Conservation (phyloP, 2,888 invertebrate genomes). For the Drosophila hamatofila region DNA sequence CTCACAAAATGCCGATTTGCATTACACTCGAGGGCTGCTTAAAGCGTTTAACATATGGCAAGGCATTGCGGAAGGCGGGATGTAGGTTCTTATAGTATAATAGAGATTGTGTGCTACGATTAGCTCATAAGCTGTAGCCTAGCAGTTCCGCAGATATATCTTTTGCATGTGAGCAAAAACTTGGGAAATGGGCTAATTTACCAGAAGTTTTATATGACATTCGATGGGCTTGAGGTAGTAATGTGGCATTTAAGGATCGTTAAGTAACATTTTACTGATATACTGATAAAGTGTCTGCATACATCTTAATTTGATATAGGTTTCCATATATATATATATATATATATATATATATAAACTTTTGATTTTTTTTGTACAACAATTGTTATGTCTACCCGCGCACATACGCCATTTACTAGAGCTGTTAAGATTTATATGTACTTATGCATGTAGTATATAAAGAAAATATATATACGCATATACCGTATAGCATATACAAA, state of each 20-base stretch:
- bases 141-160: background rate
- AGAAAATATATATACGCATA: constrained; percentile 25
- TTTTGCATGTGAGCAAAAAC: background rate
- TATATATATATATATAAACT: too few relatives aligned
- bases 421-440: constrained; percentile 39
- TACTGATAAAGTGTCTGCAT: background rate
- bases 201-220: background rate
- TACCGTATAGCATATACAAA: constrained; percentile 63
- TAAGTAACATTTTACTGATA: background rate
- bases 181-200: background rate
- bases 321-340: background rate
- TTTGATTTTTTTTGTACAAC: too few relatives aligned
- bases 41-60: constrained; percentile 34
- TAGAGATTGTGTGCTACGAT: constrained; percentile 23
- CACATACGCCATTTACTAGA: constrained; percentile 24
- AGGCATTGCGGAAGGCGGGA: background rate
- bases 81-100: background rate
- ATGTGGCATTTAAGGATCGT: background rate
- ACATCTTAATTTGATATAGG: background rate
- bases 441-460: constrained; percentile 28
- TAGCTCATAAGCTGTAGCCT: background rate
- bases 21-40: constrained; percentile 66
- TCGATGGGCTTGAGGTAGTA: background rate
- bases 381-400: too few relatives aligned
- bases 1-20: constrained; percentile 80